Evolutionary conservation across 2,797 vertebrate genomes (phyloP).

Genomic region (Chlorospingus semifuscus): DNA sequence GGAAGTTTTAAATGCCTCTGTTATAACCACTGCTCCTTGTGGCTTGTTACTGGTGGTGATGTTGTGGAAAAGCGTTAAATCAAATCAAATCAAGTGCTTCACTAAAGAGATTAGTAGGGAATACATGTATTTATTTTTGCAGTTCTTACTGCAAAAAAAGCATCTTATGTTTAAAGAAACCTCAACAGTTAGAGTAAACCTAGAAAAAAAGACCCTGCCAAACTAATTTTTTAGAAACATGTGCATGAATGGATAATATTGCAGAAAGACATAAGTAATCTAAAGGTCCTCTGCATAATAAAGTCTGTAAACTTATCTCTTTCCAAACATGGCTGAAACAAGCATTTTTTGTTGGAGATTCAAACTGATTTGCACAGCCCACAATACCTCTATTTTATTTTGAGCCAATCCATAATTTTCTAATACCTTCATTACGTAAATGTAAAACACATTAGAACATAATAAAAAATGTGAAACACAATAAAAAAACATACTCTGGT

Average conservation of each 20-base stretch:
- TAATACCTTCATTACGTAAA: not conserved
- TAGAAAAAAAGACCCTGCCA: not conserved
- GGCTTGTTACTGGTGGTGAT: not conserved
- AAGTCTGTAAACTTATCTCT: not conserved
- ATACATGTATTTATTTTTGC: not conserved
- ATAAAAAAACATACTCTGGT: constrained; percentile 86
- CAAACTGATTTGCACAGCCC: not conserved
- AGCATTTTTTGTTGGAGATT: not conserved
- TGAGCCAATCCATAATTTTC: not conserved
- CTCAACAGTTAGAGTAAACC: not conserved
- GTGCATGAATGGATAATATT: not conserved
- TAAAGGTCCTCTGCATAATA: not conserved
- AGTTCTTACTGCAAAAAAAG: not conserved
- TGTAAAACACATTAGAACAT: not conserved
- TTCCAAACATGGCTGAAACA: constrained; percentile 27
- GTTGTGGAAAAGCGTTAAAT: not conserved
- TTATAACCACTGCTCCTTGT: not conserved
- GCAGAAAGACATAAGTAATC: not conserved
- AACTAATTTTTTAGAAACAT: not conserved
- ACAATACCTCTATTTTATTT: not conserved
- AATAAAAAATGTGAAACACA: not conserved
- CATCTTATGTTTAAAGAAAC: not conserved
- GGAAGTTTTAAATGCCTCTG: not conserved
- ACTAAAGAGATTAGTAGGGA: not conserved
- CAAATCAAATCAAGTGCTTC: not conserved